Conservation (phyloP, 2,888 invertebrate species). For the Trachelus tabidus region DNA sequence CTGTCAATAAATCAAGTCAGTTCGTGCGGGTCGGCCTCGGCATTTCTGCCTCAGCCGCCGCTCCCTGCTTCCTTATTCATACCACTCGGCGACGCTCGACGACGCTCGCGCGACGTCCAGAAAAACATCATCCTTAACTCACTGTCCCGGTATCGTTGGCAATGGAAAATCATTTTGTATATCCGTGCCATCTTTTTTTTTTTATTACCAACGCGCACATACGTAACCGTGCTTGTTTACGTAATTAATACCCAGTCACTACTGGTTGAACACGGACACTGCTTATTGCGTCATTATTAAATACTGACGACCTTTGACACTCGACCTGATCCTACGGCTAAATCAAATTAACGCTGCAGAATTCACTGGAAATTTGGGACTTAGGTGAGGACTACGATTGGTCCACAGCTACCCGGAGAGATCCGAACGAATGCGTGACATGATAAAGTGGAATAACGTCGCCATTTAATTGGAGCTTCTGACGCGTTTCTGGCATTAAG, state of each 20-base stretch:
- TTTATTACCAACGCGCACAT: background rate
- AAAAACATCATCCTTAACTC: conserved; percentile 36
- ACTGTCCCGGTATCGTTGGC: too few species aligned
- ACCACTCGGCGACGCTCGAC: conserved; percentile 29
- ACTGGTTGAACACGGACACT: background rate
- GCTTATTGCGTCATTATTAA: background rate
- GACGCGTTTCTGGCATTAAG: conserved; percentile 62
- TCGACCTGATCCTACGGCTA: background rate
- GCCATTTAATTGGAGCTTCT: conserved; percentile 59
- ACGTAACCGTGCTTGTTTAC: too few species aligned
- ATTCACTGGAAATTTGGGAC: background rate
- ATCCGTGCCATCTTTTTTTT: background rate
- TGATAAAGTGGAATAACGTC: conserved; percentile 56
- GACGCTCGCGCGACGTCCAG: conserved; percentile 29
- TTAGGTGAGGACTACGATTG: background rate
- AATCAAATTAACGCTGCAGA: background rate
- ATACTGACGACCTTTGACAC: background rate
- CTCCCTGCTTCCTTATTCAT: conserved; percentile 59
- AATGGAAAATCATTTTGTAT: too few species aligned
- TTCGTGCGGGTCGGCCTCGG: conserved; percentile 53
- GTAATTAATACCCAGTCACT: background rate
- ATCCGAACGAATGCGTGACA: conserved; percentile 31
- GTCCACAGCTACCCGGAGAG: background rate
- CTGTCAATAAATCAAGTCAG: conserved; percentile 65
- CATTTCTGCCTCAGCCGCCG: conserved; percentile 56